phyloP scores from a whole-genome alignment of 1,140 invertebrate genomes.

The Gonatopus flavifemur region DNA sequence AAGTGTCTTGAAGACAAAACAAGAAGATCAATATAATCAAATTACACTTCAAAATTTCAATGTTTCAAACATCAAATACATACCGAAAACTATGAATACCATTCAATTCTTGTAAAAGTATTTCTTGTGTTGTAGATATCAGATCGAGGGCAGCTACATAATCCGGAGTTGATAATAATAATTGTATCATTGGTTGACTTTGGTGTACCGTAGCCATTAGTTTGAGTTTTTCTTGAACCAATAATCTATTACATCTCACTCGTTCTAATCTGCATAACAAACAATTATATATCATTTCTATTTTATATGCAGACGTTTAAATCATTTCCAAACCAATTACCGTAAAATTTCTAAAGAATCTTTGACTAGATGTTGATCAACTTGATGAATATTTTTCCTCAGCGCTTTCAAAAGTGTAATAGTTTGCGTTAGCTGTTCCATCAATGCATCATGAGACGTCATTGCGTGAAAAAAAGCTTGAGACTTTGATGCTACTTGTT shows the following conservation, averaged over 20 bases:
- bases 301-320: background rate
- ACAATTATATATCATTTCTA: background rate
- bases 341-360: constrained; percentile 79
- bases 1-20: constrained; percentile 70
- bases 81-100: constrained; percentile 89
- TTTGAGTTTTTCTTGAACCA: constrained; percentile 77
- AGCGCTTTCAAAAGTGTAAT: constrained; percentile 77
- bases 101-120: constrained; percentile 83
- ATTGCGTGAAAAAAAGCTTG: constrained; percentile 96
- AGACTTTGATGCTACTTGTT: constrained; percentile 94
- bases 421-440: constrained; percentile 85
- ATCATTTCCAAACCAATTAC: constrained; percentile 25
- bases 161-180: constrained; percentile 91
- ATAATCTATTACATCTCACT: constrained; percentile 64
- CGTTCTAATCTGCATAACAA: constrained; percentile 55
- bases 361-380: constrained; percentile 79
- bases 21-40: background rate
- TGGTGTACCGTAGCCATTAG: constrained; percentile 95
- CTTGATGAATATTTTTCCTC: constrained; percentile 67
- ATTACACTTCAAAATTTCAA: background rate
- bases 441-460: constrained; percentile 91
- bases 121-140: constrained; percentile 95
- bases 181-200: constrained; percentile 95
- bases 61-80: background rate
- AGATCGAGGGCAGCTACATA: constrained; percentile 97